Evolutionary conservation across 2,113 vertebrate species (phyloP), one percentile per base, ranked within the genome.

Genomic region (Fregata magnificens): DNA sequence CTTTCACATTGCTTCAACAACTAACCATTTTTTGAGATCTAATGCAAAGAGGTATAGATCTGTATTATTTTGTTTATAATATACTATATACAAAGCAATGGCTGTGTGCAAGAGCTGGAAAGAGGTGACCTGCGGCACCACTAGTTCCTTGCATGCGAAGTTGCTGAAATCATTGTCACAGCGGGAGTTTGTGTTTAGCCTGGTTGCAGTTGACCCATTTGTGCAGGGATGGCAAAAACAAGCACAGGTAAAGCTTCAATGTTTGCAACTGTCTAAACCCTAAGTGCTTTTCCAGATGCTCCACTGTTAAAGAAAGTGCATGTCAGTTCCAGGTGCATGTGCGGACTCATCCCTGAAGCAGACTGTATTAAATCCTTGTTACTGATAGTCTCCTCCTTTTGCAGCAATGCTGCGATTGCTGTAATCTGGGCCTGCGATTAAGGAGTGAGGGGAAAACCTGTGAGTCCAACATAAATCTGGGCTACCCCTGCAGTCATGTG

Each of bases 401-500:
- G 42, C 91, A 97, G 95, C 98, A 99, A 98, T 99, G 99, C 98
- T 99, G 99, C 59, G 99, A 99, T 88, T 99, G 99, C 96, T 99
- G 99, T 38, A 95, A 97, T 9, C 96, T 99, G 86, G 99, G 99
- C 21, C 96, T 99, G 67, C 98, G 96, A 1, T 79, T 99, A 36
- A 97, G 96, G 53, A 97, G 86, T 0, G 98, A 99, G 84, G 98
- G 98, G 36, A 97, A 95, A 38, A 95, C 93, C 12, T 99, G 99
- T 0, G 97, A 98, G 38, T 97, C 97, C 52, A 99, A 98, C 96
- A 98, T 98, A 71, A 98, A 99, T 79, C 98, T 99, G 93, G 98
- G 98, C 94, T 99, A 99, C 94, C 99, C 99, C 8, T 99, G 99
- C 66, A 99, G 98, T 58, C 99, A 99, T 2, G 97, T 99, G 96